Evolutionary conservation across 1,140 invertebrate species (phyloP), one percentile per base, ranked within the genome.

Genomic region (Trachymyrmex septentrionalis): DNA sequence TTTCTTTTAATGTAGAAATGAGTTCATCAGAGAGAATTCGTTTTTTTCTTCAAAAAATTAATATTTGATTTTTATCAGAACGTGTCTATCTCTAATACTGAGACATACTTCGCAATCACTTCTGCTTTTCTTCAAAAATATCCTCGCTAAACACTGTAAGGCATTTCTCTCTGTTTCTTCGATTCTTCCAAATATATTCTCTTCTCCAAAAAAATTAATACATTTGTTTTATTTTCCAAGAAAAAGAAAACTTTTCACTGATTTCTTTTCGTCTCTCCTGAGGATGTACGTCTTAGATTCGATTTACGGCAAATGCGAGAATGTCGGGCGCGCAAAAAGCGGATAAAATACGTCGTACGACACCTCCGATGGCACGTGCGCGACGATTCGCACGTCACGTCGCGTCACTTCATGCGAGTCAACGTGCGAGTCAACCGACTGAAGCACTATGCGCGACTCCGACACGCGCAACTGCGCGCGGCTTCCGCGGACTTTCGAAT

Each of bases 401-500:
- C 57, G 27, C 57, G 71, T 73, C 24, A 73, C 71, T 30, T 73
- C 48, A n/a, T 50, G 24, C 19, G n/a, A 30, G 44, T 69, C 63
- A 61, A 80, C 77, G 77, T 69, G 48, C 12, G n/a, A n/a, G n/a
- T n/a, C n/a, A 38, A 66, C 50, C 85, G 24, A 69, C 85, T 77
- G 77, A 76, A 61, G 55, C 34, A 67, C 30, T 50, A 21, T 10
- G 21, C 53, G 73, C 64, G 66, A 81, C 38, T 80, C 38, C 55
- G 55, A 66, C 30, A 55, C 66, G 59, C 64, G 57, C 73, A 73
- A 27, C 38, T 75, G 44, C 66, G 59, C 64, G 57, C 73, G 84
- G 27, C 38, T 84, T 61, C 69, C 69, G 57, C 55, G 69, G 69
- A 84, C 80, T 84, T 84, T 84, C 80, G 69, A 84, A 82, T 82